Evolutionary conservation across 2,113 vertebrate species (phyloP).

Genomic region (Cyphomyrus plagiostoma): DNA sequence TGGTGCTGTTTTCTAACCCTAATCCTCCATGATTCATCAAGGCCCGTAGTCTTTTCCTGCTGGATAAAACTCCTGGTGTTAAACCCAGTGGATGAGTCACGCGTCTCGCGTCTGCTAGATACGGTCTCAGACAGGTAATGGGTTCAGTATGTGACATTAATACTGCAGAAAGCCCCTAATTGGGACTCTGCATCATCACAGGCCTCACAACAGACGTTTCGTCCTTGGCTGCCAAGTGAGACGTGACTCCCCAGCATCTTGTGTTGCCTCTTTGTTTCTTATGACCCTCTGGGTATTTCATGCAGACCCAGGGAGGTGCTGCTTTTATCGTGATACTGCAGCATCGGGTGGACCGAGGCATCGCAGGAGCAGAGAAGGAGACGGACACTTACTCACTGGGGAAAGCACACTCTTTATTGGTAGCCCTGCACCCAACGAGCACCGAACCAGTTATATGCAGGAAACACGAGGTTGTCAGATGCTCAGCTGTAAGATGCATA

Average conservation of each 20-base stretch:
- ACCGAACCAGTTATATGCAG: no score
- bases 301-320: not conserved
- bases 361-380: no score
- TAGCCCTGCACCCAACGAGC: no score
- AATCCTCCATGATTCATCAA: not conserved
- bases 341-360: not conserved
- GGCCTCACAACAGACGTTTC: not conserved
- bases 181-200: not conserved
- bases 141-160: not conserved
- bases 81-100: constrained; percentile 16
- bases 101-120: not conserved
- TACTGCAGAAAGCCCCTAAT: not conserved
- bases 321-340: not conserved
- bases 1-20: not conserved
- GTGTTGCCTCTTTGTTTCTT: not conserved
- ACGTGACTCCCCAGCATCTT: not conserved
- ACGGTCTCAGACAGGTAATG: not conserved
- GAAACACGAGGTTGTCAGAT: no score
- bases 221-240: not conserved
- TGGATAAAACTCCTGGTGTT: not conserved
- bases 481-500: no score
- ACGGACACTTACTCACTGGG: no score
- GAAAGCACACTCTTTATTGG: no score
- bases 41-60: not conserved
- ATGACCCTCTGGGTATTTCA: not conserved